phyloP scores from a whole-genome alignment of 2,113 vertebrate species.

The Bubo scandiacus region DNA sequence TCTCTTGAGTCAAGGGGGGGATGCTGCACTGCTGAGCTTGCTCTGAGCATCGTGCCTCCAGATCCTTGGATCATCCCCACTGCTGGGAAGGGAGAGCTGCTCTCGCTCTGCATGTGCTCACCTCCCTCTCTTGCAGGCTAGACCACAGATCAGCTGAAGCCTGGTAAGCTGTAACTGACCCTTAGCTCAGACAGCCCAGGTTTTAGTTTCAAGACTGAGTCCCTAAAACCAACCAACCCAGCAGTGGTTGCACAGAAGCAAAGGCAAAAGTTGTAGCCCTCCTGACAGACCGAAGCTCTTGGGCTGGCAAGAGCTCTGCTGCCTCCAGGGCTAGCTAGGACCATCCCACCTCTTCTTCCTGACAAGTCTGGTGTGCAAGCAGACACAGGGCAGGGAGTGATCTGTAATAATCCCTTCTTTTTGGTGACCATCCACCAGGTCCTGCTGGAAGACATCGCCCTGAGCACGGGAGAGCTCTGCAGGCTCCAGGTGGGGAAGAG shows the following conservation, averaged over 20 bases:
- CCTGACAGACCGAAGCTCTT: background rate
- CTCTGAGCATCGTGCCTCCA: fast-evolving
- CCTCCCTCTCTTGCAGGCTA: background rate
- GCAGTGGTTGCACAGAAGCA: background rate
- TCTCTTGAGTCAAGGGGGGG: background rate
- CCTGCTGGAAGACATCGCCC: background rate
- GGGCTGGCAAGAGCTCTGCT: background rate
- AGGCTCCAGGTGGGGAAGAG: background rate
- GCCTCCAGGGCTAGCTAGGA: background rate
- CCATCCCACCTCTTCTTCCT: background rate
- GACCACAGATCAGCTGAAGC: background rate
- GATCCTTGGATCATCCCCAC: background rate
- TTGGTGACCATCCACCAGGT: background rate
- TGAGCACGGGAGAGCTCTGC: background rate
- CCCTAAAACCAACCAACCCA: background rate
- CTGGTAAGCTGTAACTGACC: background rate
- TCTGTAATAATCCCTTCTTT: background rate
- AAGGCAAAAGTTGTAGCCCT: background rate
- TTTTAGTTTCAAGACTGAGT: background rate
- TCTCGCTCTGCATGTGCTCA: fast-evolving
- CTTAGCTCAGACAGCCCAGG: background rate
- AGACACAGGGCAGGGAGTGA: background rate
- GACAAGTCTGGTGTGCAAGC: fast-evolving
- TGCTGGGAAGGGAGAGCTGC: background rate
- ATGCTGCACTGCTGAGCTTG: background rate